phyloP scores from a whole-genome alignment of 2,888 invertebrate species.

The Pristionchus entomophagus region DNA sequence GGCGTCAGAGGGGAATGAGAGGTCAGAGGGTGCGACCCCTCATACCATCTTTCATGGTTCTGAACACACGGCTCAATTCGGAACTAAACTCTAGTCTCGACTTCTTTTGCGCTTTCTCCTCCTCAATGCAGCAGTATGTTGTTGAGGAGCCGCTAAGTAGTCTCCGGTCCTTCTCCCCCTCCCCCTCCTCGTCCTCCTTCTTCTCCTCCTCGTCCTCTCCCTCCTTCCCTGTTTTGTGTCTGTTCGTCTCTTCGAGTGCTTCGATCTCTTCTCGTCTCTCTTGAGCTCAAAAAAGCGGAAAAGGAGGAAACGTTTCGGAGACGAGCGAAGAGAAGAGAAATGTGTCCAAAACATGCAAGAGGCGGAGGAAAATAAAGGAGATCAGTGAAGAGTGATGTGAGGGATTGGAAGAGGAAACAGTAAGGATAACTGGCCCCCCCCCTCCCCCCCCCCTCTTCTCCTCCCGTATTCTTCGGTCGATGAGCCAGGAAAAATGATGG shows the following conservation, averaged over 20 bases:
- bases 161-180: not conserved
- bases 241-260: not conserved
- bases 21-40: too few species aligned
- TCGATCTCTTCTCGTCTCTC: not conserved
- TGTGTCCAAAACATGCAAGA: constrained; percentile 17
- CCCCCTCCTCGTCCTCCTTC: not conserved
- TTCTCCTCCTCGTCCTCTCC: not conserved
- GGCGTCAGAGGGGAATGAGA: not conserved
- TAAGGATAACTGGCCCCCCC: not conserved
- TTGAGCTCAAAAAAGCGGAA: constrained; percentile 2
- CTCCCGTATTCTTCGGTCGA: not conserved
- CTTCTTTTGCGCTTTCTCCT: not conserved
- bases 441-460: not conserved
- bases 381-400: not conserved
- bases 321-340: not conserved
- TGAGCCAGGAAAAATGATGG: not conserved
- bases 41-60: too few species aligned
- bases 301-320: constrained; percentile 8
- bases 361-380: not conserved
- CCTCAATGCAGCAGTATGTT: constrained; percentile 3
- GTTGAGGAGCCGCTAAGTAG: constrained; percentile 13
- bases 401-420: not conserved
- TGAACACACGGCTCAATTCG: not conserved
- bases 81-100: not conserved
- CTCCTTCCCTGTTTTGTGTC: constrained; percentile 40